Conservation (phyloP, 2,113 vertebrate species). For the Channa maculata region DNA sequence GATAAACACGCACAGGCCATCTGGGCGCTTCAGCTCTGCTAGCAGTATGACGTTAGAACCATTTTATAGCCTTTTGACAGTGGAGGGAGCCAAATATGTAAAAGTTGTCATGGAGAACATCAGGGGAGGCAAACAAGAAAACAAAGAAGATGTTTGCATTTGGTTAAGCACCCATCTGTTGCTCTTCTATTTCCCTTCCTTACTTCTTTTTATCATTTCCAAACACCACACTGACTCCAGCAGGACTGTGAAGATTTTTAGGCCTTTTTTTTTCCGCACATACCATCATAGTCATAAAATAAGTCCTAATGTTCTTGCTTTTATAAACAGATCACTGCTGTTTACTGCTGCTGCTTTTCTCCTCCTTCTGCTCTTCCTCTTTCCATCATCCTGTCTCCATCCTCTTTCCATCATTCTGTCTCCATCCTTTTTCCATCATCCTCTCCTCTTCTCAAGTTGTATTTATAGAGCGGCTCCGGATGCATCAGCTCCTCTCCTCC, state of each 20-base stretch:
- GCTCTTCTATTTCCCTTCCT: background rate
- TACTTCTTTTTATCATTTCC: background rate
- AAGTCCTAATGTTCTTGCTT: background rate
- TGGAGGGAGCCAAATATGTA: constrained; percentile 29
- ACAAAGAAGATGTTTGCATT: constrained; percentile 40
- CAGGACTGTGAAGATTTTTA: background rate
- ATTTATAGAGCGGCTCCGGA: constrained; percentile 76
- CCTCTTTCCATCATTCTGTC: constrained; percentile 58
- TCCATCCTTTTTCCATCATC: constrained; percentile 63
- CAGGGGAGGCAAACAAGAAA: constrained; percentile 38
- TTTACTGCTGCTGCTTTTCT: constrained; percentile 17
- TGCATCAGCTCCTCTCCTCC: constrained; percentile 57
- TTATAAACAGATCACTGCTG: background rate
- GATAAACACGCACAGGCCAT: constrained; percentile 58
- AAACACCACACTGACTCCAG: background rate
- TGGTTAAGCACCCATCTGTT: constrained; percentile 34
- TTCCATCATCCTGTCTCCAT: constrained; percentile 59
- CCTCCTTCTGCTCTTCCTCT: constrained; percentile 38
- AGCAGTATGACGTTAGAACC: background rate
- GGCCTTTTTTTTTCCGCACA: background rate
- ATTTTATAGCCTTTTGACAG: constrained; percentile 48
- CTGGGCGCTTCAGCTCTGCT: constrained; percentile 53
- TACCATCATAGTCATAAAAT: no score
- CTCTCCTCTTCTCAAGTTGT: constrained; percentile 57
- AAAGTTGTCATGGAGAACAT: constrained; percentile 22